These are phyloP conservation scores for Acanthiza pusilla DNA, from an alignment of 2,797 vertebrate species.

Conservation along the genomic window DNA sequence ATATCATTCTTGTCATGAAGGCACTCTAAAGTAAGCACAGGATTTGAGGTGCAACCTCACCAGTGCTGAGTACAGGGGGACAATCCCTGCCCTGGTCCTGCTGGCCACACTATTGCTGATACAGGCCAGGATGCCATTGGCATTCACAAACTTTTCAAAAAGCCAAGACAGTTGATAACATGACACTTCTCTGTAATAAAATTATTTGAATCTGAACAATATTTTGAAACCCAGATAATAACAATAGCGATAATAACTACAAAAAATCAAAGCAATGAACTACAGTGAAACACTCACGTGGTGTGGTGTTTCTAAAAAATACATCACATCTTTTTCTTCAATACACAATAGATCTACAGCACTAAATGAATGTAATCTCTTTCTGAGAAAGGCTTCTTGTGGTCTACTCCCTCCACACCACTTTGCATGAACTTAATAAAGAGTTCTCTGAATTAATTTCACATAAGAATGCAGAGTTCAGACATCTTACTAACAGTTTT, in stretches of 20 bases:
- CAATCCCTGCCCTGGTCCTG: not conserved
- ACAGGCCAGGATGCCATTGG: fast-evolving
- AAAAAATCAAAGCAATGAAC: not conserved
- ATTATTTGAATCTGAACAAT: not conserved
- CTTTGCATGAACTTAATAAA: not conserved
- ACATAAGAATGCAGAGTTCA: not conserved
- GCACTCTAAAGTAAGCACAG: fast-evolving
- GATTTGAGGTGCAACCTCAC: fast-evolving
- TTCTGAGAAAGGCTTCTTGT: not conserved
- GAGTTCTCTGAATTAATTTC: not conserved
- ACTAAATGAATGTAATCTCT: not conserved
- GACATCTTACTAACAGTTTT: not conserved
- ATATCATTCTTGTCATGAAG: not conserved
- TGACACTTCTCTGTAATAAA: not conserved
- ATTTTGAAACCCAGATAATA: not conserved
- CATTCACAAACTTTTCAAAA: not conserved
- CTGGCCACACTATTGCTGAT: not conserved
- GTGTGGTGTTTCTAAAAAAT: not conserved
- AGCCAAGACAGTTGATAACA: not conserved
- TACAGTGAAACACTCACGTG: fast-evolving
- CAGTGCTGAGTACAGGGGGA: fast-evolving
- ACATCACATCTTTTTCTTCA: not conserved
- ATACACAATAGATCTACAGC: not conserved
- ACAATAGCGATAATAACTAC: not conserved
- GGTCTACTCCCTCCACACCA: not conserved